Base-by-base conservation (phyloP, 2,113 vertebrate genomes). In the Etia nguti region DNA sequence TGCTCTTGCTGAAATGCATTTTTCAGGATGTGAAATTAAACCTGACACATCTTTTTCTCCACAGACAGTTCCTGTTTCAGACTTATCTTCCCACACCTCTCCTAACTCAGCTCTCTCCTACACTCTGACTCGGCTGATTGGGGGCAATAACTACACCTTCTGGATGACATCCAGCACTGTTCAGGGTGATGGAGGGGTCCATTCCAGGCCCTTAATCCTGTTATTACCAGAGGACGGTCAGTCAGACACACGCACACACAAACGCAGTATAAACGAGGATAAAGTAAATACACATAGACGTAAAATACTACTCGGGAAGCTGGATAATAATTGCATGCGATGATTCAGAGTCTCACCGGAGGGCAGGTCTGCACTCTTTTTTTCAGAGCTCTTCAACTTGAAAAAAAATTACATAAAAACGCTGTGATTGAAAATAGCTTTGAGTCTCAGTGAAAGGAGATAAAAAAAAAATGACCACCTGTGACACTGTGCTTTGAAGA, bases 131-230 rank as follows among this genome's bases (percentile, higher is more conserved):
- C 60, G 81, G 54, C 93, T 97, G 70, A 90, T 83, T 13, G 95
- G 94, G 18, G 96, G 96, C 57, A 92, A 86, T 48, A 92, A 94
- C 82, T 96, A 97, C 95, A 96, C 91, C 80, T 38, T 97, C 46
- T 97, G 96, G 96, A 94, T 97, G 92, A 98, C 97, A 88, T 97
- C 97, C 87, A 99, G 96, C 94, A 99, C 98, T 10, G 90, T 96
- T 89, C 97, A 97, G 92, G 98, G 98, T 82, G 97, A 98, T 79
- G 98, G 98, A 89, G 97, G 97, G 36, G 93, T 96, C 91, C 96
- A 90, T 93, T 99, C 97, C 80, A 83, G 94, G 50, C 92, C 93
- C 54, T 86, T 98, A 91, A 96, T 83, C 68, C 94, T 99, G 88
- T 93, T 92, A 88, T 97, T 98, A 79, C 96, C 97, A 18, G 98